phyloP scores from a whole-genome alignment of 2,888 invertebrate genomes.

The Synergus laeviventris region DNA sequence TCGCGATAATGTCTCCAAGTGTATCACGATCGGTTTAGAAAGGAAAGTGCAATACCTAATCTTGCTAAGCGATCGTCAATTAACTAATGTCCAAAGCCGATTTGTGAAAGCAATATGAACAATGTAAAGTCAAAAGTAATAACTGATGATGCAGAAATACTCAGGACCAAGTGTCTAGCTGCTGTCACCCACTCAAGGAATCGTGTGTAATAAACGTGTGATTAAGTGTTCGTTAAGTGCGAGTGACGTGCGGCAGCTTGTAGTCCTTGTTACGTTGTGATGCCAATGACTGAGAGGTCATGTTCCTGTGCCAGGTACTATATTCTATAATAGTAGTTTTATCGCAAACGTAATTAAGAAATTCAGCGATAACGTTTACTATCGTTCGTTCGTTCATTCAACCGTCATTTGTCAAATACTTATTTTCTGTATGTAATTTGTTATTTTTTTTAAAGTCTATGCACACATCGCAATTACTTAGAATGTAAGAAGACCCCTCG shows the following conservation, averaged over 20 bases:
- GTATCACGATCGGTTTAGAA: slow-evolving; percentile 34
- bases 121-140: slow-evolving; percentile 54
- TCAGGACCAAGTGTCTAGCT: slow-evolving; percentile 76
- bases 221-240: slow-evolving; percentile 48
- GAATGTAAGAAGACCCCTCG: slow-evolving; percentile 61
- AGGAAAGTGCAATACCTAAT: slow-evolving; percentile 39
- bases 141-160: slow-evolving; percentile 72
- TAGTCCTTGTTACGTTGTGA: slow-evolving; percentile 76
- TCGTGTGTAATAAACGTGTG: slow-evolving; percentile 52
- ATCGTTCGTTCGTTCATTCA: slow-evolving; percentile 62
- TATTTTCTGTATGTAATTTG: slow-evolving; percentile 74
- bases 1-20: slow-evolving; percentile 41
- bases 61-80: slow-evolving; percentile 38
- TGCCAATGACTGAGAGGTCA: slow-evolving; percentile 76
- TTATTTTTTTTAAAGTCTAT: slow-evolving; percentile 76
- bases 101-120: slow-evolving; percentile 50
- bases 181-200: slow-evolving; percentile 69
- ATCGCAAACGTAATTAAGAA: slow-evolving; percentile 64
- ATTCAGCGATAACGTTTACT: slow-evolving; percentile 60
- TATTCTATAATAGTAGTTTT: slow-evolving; percentile 69
- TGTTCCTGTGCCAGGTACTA: slow-evolving; percentile 76
- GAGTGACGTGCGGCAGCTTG: slow-evolving; percentile 70
- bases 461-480: slow-evolving; percentile 70
- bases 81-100: slow-evolving; percentile 56
- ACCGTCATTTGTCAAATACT: slow-evolving; percentile 68